phyloP scores from a whole-genome alignment of 2,797 vertebrate species.

The Anolis apletophallus region DNA sequence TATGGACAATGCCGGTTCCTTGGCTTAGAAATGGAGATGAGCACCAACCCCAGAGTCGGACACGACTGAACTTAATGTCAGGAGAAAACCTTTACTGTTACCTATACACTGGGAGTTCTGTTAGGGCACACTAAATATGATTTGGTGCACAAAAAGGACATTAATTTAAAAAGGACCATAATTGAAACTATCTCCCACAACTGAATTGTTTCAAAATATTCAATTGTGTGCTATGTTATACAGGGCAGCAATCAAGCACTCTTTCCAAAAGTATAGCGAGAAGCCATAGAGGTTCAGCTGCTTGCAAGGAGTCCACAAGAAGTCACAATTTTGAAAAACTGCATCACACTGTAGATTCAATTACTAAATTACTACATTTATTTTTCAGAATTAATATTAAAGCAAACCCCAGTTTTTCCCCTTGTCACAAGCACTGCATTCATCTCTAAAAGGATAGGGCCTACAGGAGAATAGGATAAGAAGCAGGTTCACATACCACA shows the following conservation, averaged over 20 bases:
- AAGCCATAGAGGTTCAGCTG: background rate
- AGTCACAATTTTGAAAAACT: background rate
- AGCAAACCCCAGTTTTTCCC: background rate
- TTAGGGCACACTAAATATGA: background rate
- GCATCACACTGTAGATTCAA: background rate
- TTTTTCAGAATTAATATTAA: background rate
- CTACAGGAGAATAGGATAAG: background rate
- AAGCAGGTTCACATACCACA: background rate
- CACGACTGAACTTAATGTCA: no score
- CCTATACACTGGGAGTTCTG: background rate
- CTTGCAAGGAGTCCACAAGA: background rate
- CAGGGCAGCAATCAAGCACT: background rate
- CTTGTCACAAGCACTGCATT: background rate
- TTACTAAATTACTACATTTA: background rate
- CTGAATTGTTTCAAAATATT: background rate
- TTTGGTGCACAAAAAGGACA: background rate
- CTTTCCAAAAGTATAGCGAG: background rate
- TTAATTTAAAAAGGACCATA: background rate
- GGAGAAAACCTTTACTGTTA: no score
- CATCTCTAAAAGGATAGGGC: background rate
- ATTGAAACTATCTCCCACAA: background rate
- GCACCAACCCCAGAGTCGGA: no score
- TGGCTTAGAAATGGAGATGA: no score
- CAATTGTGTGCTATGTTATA: background rate
- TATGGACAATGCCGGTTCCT: no score